A percentile compares a stretch with the other conserved stretches of the same genome.
Evolutionary conservation across 1,140 invertebrate species (phyloP).

Genomic region (Drosophila jambulina): DNA sequence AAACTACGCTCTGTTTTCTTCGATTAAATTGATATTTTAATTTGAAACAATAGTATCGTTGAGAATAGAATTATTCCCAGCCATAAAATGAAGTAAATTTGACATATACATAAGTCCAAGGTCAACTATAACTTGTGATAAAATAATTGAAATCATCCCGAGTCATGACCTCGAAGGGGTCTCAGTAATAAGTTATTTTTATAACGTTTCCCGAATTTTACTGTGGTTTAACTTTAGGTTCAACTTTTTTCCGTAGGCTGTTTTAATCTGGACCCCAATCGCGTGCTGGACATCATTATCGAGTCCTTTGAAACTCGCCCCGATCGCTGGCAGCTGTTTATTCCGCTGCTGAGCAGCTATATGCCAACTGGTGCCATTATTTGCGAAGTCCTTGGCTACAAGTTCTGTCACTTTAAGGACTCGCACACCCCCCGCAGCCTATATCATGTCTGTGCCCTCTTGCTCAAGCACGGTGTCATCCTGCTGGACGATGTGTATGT

Average conservation of each 20-base stretch:
- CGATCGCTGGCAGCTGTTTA: slow-evolving; percentile 91
- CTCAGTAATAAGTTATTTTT: neutral
- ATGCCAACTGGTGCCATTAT: slow-evolving; percentile 94
- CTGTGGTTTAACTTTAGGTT: neutral
- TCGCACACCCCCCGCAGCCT: slow-evolving; percentile 92
- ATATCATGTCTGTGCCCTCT: slow-evolving; percentile 94
- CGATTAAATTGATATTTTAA: neutral
- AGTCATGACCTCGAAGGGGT: neutral
- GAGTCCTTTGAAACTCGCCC: slow-evolving; percentile 98
- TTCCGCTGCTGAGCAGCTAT: slow-evolving; percentile 93
- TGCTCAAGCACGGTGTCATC: slow-evolving; percentile 95
- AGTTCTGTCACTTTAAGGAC: slow-evolving; percentile 92
- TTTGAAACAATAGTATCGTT: neutral
- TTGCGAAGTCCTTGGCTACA: slow-evolving; percentile 97
- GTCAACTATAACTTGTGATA: neutral
- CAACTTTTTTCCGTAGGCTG: slow-evolving; percentile 90
- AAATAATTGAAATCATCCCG: neutral
- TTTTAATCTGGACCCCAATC: slow-evolving; percentile 99
- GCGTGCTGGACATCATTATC: slow-evolving; percentile 97
- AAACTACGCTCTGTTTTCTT: neutral
- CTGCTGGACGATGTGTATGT: slow-evolving; percentile 94
- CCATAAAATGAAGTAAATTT: neutral
- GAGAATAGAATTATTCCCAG: neutral
- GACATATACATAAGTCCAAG: too few relatives aligned
- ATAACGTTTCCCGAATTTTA: neutral